Percentiles rank a stretch among this genome's conserved stretches.
Evolutionary conservation across 2,888 invertebrate species (phyloP).

Genomic region (Xestia xanthographa): DNA sequence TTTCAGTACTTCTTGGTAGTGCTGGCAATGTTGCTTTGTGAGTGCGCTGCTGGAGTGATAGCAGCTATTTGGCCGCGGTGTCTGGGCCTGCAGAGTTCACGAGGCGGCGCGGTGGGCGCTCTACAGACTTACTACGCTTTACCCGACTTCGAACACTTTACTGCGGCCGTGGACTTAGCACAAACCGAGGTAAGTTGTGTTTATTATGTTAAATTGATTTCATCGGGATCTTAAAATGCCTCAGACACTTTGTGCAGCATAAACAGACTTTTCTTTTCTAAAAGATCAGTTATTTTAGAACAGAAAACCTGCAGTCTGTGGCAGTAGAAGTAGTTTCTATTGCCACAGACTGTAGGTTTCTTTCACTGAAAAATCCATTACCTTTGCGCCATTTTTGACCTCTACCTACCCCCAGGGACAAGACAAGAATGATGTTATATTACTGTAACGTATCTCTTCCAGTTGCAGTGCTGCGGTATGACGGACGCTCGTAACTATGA

Average conservation of each 20-base stretch:
- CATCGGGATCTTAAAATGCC: too few species aligned
- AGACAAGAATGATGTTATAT: not conserved
- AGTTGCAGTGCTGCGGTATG: slow-evolving; percentile 96
- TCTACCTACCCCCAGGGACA: not conserved
- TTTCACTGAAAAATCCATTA: not conserved
- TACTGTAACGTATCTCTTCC: slow-evolving; percentile 54
- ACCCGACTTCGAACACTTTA: slow-evolving; percentile 93
- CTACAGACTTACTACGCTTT: slow-evolving; percentile 94
- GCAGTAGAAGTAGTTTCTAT: not conserved
- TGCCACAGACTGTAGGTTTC: too few species aligned
- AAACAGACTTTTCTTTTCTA: not conserved
- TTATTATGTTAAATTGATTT: not conserved
- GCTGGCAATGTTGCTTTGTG: slow-evolving; percentile 92
- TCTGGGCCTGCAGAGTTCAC: slow-evolving; percentile 93
- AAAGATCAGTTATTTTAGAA: too few species aligned
- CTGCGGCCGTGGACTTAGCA: slow-evolving; percentile 95
- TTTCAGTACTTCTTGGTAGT: slow-evolving; percentile 93
- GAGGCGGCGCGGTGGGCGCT: slow-evolving; percentile 92
- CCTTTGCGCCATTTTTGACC: too few species aligned
- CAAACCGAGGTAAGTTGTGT: slow-evolving; percentile 89
- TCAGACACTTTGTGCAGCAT: too few species aligned
- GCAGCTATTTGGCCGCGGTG: slow-evolving; percentile 95
- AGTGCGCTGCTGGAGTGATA: slow-evolving; percentile 93
- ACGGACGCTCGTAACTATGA: slow-evolving; percentile 95
- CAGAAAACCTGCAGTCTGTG: not conserved